Conservation (phyloP, 2,113 vertebrate species). For the Phyllostomus hastatus region DNA sequence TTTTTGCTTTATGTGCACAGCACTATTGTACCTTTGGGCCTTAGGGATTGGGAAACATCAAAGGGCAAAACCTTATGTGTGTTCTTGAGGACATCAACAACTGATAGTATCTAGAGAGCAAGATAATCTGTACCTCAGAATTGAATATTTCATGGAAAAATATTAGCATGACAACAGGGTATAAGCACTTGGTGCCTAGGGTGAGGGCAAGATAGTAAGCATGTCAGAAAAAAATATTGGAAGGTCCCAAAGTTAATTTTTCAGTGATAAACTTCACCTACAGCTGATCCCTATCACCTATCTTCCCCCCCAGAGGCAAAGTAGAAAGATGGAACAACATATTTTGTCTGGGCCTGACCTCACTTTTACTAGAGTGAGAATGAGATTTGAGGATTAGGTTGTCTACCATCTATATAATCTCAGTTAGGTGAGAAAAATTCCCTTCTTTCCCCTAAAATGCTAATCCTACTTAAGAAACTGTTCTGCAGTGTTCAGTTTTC, state of each 20-base stretch:
- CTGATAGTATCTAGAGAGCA: not conserved
- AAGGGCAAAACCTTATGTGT: not conserved
- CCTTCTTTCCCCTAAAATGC: not conserved
- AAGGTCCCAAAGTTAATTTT: not conserved
- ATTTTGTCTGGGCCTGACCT: not conserved
- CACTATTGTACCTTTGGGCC: not conserved
- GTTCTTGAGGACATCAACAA: not conserved
- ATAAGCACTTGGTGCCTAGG: not conserved
- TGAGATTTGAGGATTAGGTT: not conserved
- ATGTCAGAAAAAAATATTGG: not conserved
- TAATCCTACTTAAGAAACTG: not conserved
- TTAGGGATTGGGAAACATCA: not conserved
- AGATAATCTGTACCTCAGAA: not conserved
- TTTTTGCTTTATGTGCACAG: slow-evolving; percentile 4
- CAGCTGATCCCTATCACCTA: not conserved
- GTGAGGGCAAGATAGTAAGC: not conserved
- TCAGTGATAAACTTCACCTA: not conserved
- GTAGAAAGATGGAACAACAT: not conserved
- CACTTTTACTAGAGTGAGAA: not conserved
- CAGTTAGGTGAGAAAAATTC: slow-evolving; percentile 2
- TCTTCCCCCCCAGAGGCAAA: not conserved
- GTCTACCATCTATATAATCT: not conserved
- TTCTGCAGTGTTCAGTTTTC: not conserved
- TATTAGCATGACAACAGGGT: not conserved
- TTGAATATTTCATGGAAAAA: slow-evolving; percentile 6